Percentiles rank a stretch among this genome's conserved stretches.
Evolutionary conservation across 1,140 invertebrate genomes (phyloP).

Genomic region (Dufourea novaeangliae): DNA sequence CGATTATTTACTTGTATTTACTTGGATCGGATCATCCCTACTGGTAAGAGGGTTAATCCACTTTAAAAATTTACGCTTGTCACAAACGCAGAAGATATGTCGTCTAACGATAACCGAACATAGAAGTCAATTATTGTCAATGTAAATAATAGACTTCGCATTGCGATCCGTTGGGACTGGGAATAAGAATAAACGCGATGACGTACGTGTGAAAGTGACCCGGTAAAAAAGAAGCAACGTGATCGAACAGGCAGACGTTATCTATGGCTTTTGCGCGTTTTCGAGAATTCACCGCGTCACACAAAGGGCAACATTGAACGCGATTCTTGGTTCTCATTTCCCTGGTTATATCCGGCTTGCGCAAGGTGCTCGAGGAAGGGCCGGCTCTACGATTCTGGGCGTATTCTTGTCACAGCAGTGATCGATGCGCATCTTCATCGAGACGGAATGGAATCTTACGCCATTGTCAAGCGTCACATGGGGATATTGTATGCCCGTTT

Average conservation of each 20-base stretch:
- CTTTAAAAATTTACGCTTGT: no score
- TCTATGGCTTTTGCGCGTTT: not conserved
- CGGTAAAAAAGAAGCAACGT: not conserved
- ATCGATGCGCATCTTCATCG: not conserved
- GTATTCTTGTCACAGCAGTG: not conserved
- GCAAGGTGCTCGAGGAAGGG: not conserved
- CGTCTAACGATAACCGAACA: no score
- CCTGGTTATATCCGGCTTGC: conserved; percentile 36
- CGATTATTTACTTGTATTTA: no score
- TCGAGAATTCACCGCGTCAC: not conserved
- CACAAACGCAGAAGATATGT: no score
- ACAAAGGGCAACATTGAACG: conserved; percentile 16
- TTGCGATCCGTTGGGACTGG: no score
- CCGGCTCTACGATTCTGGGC: not conserved
- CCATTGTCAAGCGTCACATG: not conserved
- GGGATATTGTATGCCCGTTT: not conserved
- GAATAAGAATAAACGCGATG: not conserved
- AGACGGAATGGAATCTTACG: not conserved
- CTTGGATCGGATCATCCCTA: no score
- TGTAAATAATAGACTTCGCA: no score
- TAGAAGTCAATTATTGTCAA: no score
- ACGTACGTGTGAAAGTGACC: no score
- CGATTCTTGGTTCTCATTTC: conserved; percentile 22
- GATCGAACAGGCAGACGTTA: not conserved
- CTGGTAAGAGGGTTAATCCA: no score